Evolutionary conservation across 37 sponge, comb jelly and placozoan genomes (phyloP).

Genomic region (Axinella damicornis): DNA sequence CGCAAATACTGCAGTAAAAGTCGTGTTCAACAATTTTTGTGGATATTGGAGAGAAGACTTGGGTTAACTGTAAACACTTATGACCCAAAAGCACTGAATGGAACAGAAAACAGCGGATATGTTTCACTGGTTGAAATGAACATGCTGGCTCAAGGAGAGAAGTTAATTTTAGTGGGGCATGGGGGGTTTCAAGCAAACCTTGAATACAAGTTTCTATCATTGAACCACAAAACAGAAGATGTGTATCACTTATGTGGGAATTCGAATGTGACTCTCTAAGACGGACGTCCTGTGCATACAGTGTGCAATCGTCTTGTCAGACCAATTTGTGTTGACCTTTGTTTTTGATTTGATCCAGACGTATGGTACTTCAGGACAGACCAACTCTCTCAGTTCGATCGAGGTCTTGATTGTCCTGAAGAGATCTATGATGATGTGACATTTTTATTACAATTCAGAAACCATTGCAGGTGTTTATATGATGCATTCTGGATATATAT

Average conservation of each 20-base stretch:
- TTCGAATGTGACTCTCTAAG: neutral
- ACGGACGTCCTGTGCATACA: neutral
- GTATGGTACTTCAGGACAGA: no score
- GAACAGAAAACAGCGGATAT: conserved; percentile 29
- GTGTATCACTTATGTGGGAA: conserved; percentile 11
- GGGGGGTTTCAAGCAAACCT: conserved; percentile 49
- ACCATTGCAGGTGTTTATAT: no score
- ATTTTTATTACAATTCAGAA: no score
- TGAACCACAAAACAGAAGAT: neutral
- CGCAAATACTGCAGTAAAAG: neutral
- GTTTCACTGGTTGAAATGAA: conserved; percentile 64
- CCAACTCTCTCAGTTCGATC: no score
- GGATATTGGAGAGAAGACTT: neutral
- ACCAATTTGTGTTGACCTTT: neutral
- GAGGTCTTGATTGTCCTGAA: no score
- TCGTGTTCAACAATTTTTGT: neutral
- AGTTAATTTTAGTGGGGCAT: conserved; percentile 51
- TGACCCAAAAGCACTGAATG: conserved; percentile 2
- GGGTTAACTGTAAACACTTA: neutral
- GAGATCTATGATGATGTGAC: no score
- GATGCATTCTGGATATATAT: no score
- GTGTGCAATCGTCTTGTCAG: no score
- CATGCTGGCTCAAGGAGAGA: conserved; percentile 42
- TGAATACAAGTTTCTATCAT: conserved; percentile 11
- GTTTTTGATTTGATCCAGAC: no score